A percentile compares a stretch with the other conserved stretches of the same genome.
These are phyloP conservation scores for Lethrus apterus DNA, from an alignment of 1,140 invertebrate species.

Conservation along the genomic window DNA sequence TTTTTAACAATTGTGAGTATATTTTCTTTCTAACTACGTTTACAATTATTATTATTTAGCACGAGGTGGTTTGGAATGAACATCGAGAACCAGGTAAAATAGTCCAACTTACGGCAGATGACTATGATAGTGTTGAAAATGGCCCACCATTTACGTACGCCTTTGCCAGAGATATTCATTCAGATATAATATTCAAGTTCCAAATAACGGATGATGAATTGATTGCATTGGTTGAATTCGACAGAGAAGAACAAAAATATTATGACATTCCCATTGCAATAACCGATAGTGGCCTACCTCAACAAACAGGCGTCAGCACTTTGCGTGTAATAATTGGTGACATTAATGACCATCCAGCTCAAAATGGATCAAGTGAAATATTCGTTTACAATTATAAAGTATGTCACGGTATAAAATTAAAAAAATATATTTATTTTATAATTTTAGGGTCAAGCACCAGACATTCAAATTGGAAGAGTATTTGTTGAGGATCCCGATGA, in stretches of 20 bases:
- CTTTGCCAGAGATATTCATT: conserved; percentile 57
- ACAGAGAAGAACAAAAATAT: conserved; percentile 81
- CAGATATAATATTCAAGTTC: conserved; percentile 66
- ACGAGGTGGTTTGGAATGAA: conserved; percentile 74
- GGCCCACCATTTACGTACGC: conserved; percentile 72
- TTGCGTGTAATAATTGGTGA: conserved; percentile 84
- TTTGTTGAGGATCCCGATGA: conserved; percentile 88
- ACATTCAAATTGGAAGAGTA: conserved; percentile 78
- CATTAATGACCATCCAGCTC: conserved; percentile 82
- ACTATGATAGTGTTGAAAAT: conserved; percentile 69
- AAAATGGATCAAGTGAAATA: conserved; percentile 73
- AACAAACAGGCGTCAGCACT: conserved; percentile 63
- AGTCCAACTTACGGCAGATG: conserved; percentile 63
- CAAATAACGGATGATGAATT: conserved; percentile 39
- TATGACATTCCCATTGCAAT: conserved; percentile 84
- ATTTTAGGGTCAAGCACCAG: conserved; percentile 55
- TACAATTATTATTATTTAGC: conserved; percentile 24
- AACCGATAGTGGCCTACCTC: conserved; percentile 67
- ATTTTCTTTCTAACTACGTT: not conserved
- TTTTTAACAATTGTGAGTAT: conserved; percentile 66
- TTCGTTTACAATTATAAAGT: conserved; percentile 86
- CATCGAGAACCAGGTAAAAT: conserved; percentile 65
- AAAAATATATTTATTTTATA: not conserved
- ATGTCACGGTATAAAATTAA: conserved; percentile 7
- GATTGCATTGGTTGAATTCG: conserved; percentile 63